phyloP scores from a whole-genome alignment of 2,888 invertebrate genomes.

The Taenaris catops region DNA sequence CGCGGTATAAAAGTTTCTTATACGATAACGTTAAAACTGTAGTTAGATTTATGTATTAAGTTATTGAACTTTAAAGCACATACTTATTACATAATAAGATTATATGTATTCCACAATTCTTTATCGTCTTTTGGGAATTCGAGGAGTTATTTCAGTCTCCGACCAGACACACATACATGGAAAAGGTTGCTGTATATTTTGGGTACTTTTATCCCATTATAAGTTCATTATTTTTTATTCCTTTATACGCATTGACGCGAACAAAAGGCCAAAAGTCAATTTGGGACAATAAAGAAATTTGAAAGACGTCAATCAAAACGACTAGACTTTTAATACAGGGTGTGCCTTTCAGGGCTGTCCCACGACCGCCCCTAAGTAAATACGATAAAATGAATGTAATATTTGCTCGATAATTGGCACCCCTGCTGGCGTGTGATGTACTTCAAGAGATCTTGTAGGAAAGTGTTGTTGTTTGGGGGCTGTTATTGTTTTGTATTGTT shows the following conservation, averaged over 20 bases:
- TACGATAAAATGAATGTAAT: constrained; percentile 59
- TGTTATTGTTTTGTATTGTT: constrained; percentile 61
- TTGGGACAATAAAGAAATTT: constrained; percentile 52
- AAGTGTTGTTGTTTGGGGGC: constrained; percentile 43
- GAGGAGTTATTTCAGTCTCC: no score
- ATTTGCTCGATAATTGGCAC: constrained; percentile 75
- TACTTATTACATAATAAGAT: no score
- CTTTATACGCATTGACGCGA: constrained; percentile 33
- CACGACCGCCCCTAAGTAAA: constrained; percentile 77
- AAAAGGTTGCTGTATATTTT: no score
- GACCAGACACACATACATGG: no score
- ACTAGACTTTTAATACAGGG: constrained; percentile 68
- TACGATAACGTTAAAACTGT: no score
- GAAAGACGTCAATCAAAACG: constrained; percentile 70
- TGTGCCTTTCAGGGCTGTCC: constrained; percentile 72
- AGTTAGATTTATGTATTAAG: no score
- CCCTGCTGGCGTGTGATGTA: constrained; percentile 72
- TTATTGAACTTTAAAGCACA: no score
- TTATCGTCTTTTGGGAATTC: no score
- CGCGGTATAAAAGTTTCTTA: no score
- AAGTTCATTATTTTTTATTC: constrained; percentile 2
- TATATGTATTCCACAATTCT: no score
- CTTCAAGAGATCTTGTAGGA: constrained; percentile 72
- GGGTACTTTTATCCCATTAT: no score
- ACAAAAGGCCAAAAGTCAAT: constrained; percentile 57